Conservation (phyloP, 1,140 invertebrate species). For the Paramacrobiotus metropolitanus region DNA sequence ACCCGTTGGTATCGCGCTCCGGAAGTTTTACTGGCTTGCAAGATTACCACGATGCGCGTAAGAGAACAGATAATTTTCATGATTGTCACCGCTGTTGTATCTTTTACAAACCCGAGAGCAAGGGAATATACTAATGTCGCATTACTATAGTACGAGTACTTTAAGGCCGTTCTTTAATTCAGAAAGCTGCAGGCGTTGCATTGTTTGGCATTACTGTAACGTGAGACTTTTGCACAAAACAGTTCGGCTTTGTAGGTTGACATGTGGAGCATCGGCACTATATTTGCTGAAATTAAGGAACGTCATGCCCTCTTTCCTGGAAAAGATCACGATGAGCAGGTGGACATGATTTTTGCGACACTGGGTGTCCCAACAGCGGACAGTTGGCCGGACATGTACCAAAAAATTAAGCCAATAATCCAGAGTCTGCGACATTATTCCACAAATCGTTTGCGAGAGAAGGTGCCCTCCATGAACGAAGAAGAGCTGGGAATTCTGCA, state of each 20-base stretch:
- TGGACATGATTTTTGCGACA: constrained; percentile 24
- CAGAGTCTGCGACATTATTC: not conserved
- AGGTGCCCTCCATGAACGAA: not conserved
- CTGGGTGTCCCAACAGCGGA: constrained; percentile 73
- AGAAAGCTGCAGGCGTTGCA: too few relatives aligned
- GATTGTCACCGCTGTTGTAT: too few relatives aligned
- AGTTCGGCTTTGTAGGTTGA: too few relatives aligned
- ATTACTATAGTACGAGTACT: too few relatives aligned
- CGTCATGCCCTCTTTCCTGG: constrained; percentile 74
- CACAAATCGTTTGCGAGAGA: not conserved
- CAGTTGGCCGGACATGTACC: constrained; percentile 64
- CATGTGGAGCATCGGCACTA: constrained; percentile 89
- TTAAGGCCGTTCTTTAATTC: too few relatives aligned
- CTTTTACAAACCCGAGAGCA: too few relatives aligned
- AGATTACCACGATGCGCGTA: constrained; percentile 22
- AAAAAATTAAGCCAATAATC: constrained; percentile 13
- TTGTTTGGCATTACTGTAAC: too few relatives aligned
- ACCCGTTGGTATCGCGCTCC: constrained; percentile 96
- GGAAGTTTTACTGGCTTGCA: constrained; percentile 64
- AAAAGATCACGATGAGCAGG: not conserved
- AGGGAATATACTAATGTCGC: too few relatives aligned
- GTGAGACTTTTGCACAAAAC: too few relatives aligned
- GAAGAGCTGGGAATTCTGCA: not conserved
- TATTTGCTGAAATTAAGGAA: constrained; percentile 82
- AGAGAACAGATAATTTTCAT: too few relatives aligned